Base-by-base conservation (phyloP, 2,797 vertebrate genomes). In the Pangasius larnaudii region DNA sequence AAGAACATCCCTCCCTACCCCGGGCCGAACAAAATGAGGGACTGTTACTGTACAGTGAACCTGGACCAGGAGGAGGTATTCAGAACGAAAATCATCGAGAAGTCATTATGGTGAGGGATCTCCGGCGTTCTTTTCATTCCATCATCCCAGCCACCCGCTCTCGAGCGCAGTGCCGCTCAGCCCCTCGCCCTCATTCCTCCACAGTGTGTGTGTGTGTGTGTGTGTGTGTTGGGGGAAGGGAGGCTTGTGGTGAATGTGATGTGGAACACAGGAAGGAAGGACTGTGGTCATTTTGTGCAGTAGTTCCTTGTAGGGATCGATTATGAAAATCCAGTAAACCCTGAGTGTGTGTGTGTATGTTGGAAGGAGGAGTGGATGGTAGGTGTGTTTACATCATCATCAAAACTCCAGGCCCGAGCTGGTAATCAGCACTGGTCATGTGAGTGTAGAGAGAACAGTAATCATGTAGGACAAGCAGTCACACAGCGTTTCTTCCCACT, bases 61-160 rank as follows among this genome's bases (percentile, higher is more conserved):
- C 96, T 99, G 95, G 99, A 99, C 96, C 99, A 98, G 93, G 99
- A 99, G 90, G 99, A 99, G 93, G 99, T 99, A 91, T 99, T 99
- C 95, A 96, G 99, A 95, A 99, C 99, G 95, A 98, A 99, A 95
- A 98, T 98, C 67, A 97, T 99, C 39, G 98, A 99, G 94, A 99
- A 99, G 92, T 99, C 98, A 1, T 97, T 99, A 92, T 99, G 98
- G 98, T 99, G 96, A 87, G 87, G 33, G 0, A 33, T 14, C 53
- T 14, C 39, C 24, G 3, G 30, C 42, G 51, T 39, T 59, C 75
- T 36, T 10, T 83, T 79, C 86, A 30, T 65, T 74, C 14, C 65
- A 61, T 86, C 19, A 16, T 65, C 39, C 58, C 13, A 9, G 11
- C n/a, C 56, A 49, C 33, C 71, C 8, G 69, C 33, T 87, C 30